These are phyloP conservation scores for Seladonia tumulorum DNA, from an alignment of 2,888 invertebrate genomes.

Conservation along the genomic window DNA sequence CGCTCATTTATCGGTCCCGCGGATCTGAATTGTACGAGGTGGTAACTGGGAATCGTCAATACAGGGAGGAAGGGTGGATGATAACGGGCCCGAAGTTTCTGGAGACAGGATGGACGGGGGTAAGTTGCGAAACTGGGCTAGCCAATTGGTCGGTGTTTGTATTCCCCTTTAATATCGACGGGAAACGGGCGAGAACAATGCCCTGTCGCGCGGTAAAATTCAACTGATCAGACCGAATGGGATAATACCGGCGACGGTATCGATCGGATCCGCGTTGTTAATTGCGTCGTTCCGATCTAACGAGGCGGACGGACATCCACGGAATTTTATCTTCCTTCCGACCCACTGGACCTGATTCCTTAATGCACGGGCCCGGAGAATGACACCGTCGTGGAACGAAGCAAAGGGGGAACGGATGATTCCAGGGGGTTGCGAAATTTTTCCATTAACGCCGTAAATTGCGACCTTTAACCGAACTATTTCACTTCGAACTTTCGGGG, in stretches of 20 bases:
- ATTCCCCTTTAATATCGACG: slow-evolving; percentile 31
- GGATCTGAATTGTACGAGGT: slow-evolving; percentile 40
- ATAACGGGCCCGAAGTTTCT: slow-evolving; percentile 25
- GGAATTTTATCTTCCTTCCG: slow-evolving; percentile 54
- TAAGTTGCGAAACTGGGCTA: slow-evolving; percentile 33
- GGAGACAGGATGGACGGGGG: neutral
- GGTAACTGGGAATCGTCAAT: slow-evolving; percentile 44
- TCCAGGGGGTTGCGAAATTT: slow-evolving; percentile 2
- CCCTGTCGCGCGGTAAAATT: slow-evolving; percentile 39
- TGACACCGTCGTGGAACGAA: neutral
- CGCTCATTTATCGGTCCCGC: slow-evolving; percentile 33
- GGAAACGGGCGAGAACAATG: slow-evolving; percentile 21
- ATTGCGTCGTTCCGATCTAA: slow-evolving; percentile 59
- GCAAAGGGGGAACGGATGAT: neutral
- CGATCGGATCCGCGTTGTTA: slow-evolving; percentile 56
- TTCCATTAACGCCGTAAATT: slow-evolving; percentile 11
- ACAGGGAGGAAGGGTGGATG: slow-evolving; percentile 3
- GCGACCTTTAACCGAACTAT: neutral
- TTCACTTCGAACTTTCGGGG: neutral
- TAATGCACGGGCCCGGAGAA: neutral
- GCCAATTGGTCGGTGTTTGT: slow-evolving; percentile 31
- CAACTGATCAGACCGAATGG: slow-evolving; percentile 41
- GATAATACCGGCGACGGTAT: slow-evolving; percentile 27
- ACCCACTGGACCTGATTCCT: slow-evolving; percentile 43
- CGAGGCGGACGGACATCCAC: slow-evolving; percentile 35